These are phyloP conservation scores for Dicyrtoma fusca DNA, from an alignment of 2,888 invertebrate species.

Conservation along the genomic window DNA sequence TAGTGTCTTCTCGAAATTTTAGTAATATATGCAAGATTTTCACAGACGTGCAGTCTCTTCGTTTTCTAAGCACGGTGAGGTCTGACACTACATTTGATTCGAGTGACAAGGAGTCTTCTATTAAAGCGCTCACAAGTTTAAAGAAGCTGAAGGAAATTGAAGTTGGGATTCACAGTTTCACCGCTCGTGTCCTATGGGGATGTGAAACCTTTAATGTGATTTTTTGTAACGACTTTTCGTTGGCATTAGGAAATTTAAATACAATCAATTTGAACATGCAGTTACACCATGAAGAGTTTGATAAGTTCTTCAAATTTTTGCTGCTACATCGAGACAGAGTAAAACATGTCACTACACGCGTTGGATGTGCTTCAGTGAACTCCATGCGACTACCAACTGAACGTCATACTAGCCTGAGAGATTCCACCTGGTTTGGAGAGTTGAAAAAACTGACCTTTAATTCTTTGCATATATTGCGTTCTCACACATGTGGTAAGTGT, in stretches of 20 bases:
- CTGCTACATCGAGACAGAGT: slow-evolving; percentile 12
- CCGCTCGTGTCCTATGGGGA: slow-evolving; percentile 9
- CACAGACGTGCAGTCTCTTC: slow-evolving; percentile 30
- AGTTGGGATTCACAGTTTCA: slow-evolving; percentile 48
- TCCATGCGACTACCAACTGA: not conserved
- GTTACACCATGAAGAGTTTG: slow-evolving; percentile 30
- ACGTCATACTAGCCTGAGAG: not conserved
- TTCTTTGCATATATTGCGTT: slow-evolving; percentile 30
- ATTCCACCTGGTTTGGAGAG: slow-evolving; percentile 2
- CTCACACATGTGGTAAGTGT: slow-evolving; percentile 23
- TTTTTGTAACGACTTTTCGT: slow-evolving; percentile 3
- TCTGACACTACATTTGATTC: slow-evolving; percentile 43
- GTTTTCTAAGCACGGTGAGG: slow-evolving; percentile 43
- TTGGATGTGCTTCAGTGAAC: slow-evolving; percentile 9
- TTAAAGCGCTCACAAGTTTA: slow-evolving; percentile 34
- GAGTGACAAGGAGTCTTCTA: slow-evolving; percentile 1
- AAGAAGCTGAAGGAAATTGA: slow-evolving; percentile 47
- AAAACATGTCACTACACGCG: slow-evolving; percentile 24
- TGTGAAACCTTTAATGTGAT: slow-evolving; percentile 34
- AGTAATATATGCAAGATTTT: slow-evolving; percentile 10
- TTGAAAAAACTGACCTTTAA: slow-evolving; percentile 28
- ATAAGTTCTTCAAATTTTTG: slow-evolving; percentile 27
- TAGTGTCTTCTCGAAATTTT: slow-evolving; percentile 24
- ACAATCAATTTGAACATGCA: slow-evolving; percentile 22
- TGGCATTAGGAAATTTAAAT: slow-evolving; percentile 12